Conservation (phyloP, 2,888 invertebrate genomes). For the Cantharis lateralis region DNA sequence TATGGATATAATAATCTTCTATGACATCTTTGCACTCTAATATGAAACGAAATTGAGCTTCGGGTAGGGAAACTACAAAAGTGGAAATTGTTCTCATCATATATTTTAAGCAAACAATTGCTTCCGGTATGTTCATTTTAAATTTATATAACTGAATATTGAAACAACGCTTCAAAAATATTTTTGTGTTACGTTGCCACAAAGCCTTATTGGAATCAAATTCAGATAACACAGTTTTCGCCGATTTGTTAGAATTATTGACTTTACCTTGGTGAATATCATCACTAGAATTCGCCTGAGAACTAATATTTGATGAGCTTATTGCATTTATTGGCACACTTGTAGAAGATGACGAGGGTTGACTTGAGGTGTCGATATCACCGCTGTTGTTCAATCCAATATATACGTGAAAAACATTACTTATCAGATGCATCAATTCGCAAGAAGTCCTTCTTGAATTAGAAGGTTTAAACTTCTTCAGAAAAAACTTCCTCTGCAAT, state of each 20-base stretch:
- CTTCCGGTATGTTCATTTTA: neutral
- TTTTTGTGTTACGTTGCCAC: neutral
- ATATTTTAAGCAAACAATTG: neutral
- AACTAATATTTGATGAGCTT: neutral
- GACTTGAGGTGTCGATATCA: neutral
- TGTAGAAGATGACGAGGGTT: neutral
- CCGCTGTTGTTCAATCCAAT: neutral
- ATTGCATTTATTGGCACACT: neutral
- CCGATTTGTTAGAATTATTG: neutral
- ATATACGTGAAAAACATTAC: neutral
- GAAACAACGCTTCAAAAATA: neutral
- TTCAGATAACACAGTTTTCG: neutral
- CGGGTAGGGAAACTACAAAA: neutral
- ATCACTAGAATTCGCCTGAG: neutral
- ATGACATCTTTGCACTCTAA: neutral
- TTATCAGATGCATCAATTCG: neutral
- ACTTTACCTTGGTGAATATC: neutral
- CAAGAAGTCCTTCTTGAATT: neutral
- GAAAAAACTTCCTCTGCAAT: neutral
- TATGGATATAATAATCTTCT: neutral
- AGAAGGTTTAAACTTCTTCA: neutral
- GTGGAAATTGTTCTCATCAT: neutral
- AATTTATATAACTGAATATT: neutral
- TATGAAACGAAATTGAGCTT: neutral
- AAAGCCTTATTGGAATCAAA: neutral